Conservation (phyloP, 2,797 vertebrate species). For the Coracias cyanogaster region DNA sequence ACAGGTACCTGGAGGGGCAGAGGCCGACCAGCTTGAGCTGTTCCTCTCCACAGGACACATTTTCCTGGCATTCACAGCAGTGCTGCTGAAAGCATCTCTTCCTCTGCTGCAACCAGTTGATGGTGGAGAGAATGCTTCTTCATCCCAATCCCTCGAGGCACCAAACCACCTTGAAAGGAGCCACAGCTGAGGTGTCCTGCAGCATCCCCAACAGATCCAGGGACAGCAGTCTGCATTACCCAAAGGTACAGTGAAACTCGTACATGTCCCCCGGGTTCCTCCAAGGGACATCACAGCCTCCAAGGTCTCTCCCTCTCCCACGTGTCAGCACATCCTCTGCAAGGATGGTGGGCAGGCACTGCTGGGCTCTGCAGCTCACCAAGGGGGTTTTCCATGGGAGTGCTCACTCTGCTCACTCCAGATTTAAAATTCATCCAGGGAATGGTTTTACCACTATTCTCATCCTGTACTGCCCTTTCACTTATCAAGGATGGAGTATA, state of each 20-base stretch:
- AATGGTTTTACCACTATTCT: background rate
- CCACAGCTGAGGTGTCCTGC: background rate
- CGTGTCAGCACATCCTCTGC: background rate
- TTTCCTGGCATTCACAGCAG: background rate
- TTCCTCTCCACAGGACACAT: rapidly evolving
- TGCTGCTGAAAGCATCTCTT: background rate
- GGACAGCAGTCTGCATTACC: background rate
- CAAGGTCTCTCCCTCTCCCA: rapidly evolving
- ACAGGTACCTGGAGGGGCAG: background rate
- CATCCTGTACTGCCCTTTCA: background rate
- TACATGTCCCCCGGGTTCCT: rapidly evolving
- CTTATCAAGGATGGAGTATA: background rate
- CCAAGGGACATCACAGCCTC: rapidly evolving
- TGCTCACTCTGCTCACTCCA: background rate
- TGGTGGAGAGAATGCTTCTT: background rate
- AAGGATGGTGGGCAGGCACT: background rate
- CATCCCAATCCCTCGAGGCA: background rate
- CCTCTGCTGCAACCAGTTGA: background rate
- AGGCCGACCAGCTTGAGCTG: background rate
- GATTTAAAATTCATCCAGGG: background rate
- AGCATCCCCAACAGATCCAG: rapidly evolving
- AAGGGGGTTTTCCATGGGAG: background rate
- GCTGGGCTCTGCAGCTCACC: background rate
- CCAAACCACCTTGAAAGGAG: background rate
- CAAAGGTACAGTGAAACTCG: background rate